These are phyloP conservation scores for Ataeniobius toweri DNA, from an alignment of 2,797 vertebrate genomes.

Conservation along the genomic window DNA sequence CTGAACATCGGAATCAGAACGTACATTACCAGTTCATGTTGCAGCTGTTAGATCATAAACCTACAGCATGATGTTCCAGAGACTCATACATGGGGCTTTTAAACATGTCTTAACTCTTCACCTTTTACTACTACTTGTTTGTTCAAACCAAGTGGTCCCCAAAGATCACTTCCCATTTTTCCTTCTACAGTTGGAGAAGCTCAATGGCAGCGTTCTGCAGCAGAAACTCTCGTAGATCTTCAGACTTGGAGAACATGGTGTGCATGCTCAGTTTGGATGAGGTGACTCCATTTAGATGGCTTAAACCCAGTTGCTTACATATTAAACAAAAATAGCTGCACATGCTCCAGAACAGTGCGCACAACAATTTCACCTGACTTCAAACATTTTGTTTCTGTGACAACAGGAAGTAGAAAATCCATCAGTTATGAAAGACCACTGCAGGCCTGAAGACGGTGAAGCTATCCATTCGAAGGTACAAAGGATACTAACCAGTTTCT, in stretches of 20 bases:
- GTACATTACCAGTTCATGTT: slow-evolving; percentile 2
- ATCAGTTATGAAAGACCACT: background rate
- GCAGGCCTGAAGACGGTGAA: background rate
- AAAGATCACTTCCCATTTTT: background rate
- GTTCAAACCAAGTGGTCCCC: background rate
- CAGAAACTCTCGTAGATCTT: slow-evolving; percentile 2
- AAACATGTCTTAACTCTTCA: background rate
- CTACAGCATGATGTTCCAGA: background rate
- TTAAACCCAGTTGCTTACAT: background rate
- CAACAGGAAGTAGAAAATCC: slow-evolving; percentile 3
- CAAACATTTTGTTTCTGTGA: background rate
- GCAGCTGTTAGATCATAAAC: background rate
- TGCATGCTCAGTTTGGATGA: slow-evolving; percentile 7
- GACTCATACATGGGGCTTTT: background rate
- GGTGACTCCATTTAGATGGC: background rate
- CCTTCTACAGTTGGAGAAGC: background rate
- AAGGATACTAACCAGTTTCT: background rate
- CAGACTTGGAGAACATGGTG: slow-evolving; percentile 3
- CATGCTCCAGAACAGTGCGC: background rate
- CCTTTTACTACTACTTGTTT: background rate
- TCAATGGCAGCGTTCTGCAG: slow-evolving; percentile 5
- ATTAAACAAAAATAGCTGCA: background rate
- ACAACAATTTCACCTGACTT: background rate
- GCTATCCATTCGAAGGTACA: background rate
- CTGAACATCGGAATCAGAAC: background rate